phyloP scores from a whole-genome alignment of 1,140 invertebrate species.

The Paralvinella palmiformis region DNA sequence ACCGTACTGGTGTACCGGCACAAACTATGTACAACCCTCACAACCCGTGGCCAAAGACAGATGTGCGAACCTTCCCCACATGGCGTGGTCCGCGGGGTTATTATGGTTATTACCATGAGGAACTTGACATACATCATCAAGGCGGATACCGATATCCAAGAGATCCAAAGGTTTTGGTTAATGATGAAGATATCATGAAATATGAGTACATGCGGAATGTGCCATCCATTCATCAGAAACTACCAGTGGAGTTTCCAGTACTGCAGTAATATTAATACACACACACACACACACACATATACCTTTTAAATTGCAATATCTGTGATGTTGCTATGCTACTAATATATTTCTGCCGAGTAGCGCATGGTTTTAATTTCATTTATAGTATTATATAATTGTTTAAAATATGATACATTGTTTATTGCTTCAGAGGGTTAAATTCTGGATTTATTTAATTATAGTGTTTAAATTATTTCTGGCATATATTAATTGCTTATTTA shows the following conservation, averaged over 20 bases:
- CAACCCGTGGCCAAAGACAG: constrained; percentile 18
- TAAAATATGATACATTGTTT: too few relatives aligned
- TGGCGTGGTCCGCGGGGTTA: constrained; percentile 15
- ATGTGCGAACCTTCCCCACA: constrained; percentile 14
- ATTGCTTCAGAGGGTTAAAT: too few relatives aligned
- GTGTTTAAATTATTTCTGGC: too few relatives aligned
- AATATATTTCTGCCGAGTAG: too few relatives aligned
- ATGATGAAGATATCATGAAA: constrained; percentile 19
- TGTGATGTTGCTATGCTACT: too few relatives aligned
- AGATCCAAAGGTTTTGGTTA: constrained; percentile 15
- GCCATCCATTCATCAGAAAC: constrained; percentile 7
- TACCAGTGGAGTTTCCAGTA: constrained; percentile 17
- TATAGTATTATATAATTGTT: too few relatives aligned
- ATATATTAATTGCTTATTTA: too few relatives aligned
- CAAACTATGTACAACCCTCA: constrained; percentile 19
- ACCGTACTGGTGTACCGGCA: constrained; percentile 17
- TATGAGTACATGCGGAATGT: constrained; percentile 19
- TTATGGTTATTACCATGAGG: constrained; percentile 22
- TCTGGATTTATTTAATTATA: too few relatives aligned
- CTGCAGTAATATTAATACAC: too few relatives aligned
- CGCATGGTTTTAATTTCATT: too few relatives aligned
- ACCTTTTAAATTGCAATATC: too few relatives aligned
- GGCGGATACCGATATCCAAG: constrained; percentile 17
- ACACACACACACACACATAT: too few relatives aligned
- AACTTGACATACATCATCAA: constrained; percentile 20